Base-by-base conservation (phyloP, 2,888 invertebrate species). In the Megastigmus dorsalis region DNA sequence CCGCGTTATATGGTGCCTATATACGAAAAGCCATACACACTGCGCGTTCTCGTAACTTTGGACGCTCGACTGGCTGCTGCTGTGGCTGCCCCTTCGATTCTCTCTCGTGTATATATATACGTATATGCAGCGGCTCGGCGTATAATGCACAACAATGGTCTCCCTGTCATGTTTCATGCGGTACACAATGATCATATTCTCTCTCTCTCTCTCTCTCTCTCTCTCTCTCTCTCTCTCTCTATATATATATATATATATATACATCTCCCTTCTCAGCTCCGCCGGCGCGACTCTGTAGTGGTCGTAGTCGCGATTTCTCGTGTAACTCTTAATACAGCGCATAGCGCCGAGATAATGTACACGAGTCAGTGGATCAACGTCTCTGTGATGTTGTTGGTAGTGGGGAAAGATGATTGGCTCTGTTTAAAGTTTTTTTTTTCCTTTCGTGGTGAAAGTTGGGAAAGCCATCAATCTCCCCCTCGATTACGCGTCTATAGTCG, bases 111-210 rank as follows among this genome's bases (percentile, higher is more conserved):
- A 20, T 52, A 23, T 33, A 28, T 23, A 33, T 45, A 36, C 62
- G 43, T 48, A 33, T 26, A 30, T n/a, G 15, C 60, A 55, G 86
- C 87, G 86, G n/a, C n/a, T n/a, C n/a, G n/a, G n/a, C n/a, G n/a
- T n/a, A n/a, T n/a, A n/a, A n/a, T n/a, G n/a, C n/a, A n/a, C n/a
- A n/a, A n/a, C n/a, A n/a, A n/a, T n/a, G n/a, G n/a, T n/a, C 79
- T 77, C 79, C 83, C 85, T 82, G 84, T 85, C 85, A 83, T 84
- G 85, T 85, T 84, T 85, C 85, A 83, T 84, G 80, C 79, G 28
- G 38, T 78, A 79, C 79, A 86, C 86, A 86, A 86, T 86, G 86
- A 86, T n/a, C n/a, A n/a, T 84, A 82, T 82, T 80, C 82, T 82
- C 81, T 82, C 82, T 81, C 81, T 75, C 81, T 43, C 45, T 6